phyloP scores from a whole-genome alignment of 2,888 invertebrate genomes.

The Phengaris arion region DNA sequence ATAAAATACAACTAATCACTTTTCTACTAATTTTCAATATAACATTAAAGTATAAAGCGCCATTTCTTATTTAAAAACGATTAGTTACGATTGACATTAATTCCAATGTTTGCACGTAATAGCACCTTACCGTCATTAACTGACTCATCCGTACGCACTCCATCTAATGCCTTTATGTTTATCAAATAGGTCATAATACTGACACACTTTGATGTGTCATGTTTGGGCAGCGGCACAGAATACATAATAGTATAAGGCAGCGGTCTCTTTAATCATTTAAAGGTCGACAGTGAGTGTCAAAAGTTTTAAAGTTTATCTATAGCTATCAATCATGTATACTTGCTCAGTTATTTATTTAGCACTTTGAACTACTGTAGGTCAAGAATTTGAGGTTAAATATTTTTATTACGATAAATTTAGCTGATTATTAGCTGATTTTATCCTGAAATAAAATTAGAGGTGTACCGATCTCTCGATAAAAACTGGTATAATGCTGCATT shows the following conservation, averaged over 20 bases:
- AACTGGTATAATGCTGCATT: too few relatives aligned
- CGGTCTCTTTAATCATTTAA: conserved; percentile 15
- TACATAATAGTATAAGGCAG: not conserved
- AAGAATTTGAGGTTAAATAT: not conserved
- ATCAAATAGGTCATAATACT: conserved; percentile 48
- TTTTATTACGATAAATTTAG: too few relatives aligned
- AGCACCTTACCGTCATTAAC: not conserved
- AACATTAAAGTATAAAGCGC: not conserved
- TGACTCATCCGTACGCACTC: conserved; percentile 28
- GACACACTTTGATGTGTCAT: conserved; percentile 33
- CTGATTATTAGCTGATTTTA: too few relatives aligned
- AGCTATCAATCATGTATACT: not conserved
- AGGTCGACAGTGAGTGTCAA: not conserved
- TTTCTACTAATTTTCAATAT: not conserved
- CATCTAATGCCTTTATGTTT: conserved; percentile 33
- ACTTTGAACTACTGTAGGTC: not conserved
- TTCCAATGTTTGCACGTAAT: not conserved
- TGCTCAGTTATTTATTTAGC: not conserved
- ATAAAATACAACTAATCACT: too few relatives aligned
- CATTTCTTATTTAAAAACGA: not conserved
- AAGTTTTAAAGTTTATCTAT: conserved; percentile 10
- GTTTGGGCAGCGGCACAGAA: not conserved
- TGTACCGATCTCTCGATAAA: too few relatives aligned
- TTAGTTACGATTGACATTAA: not conserved
- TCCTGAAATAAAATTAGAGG: too few relatives aligned